Evolutionary conservation across 1,140 invertebrate species (phyloP), one percentile per base, ranked within the genome.

Genomic region (Hyposmocoma kahamanoa): DNA sequence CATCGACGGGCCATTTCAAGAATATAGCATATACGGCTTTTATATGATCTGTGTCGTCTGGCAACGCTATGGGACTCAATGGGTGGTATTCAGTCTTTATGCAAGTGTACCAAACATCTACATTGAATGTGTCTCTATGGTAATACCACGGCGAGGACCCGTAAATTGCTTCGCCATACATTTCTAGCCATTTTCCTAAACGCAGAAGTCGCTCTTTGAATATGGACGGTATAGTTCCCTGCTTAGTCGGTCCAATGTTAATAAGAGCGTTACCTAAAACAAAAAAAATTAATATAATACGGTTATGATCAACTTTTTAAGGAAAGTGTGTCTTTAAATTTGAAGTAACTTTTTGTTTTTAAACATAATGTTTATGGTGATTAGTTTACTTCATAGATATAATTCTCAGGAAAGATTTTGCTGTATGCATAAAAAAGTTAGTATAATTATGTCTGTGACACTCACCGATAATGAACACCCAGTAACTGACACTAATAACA

Each of bases 121-220:
- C 50, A n/a, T 91, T 91, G 0, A 89, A 13, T 0, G 93, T 93
- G 69, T 98, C 96, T 70, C 97, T 97, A 78, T 97, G 96, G 60
- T 88, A 79, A 24, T 73, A 86, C 92, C 94, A 97, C 0, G 96
- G 94, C 21, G 82, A 88, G 0, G 91, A 91, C n/a, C 85, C 86
- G 67, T 97, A 99, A 64, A 99, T 96, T 0, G 94, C 95, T 75
- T 97, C 94, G 2, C 95, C 96, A 72, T 98, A 98, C 1, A 93
- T 78, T 9, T 87, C 63, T 4, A 99, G 77, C 96, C 96, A 98
- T 36, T 86, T 71, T 49, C 94, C 94, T 47, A 95, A 88, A 32
- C 89, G 83, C 13, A 88, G 71, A 0, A 99, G 86, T 50, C 97
- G 87, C 68, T 98, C 96, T 87, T 98, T 91, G 80, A 95, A 98